Evolutionary conservation across 2,113 vertebrate species (phyloP), one percentile per base, ranked within the genome.

Genomic region (Podilymbus podiceps): DNA sequence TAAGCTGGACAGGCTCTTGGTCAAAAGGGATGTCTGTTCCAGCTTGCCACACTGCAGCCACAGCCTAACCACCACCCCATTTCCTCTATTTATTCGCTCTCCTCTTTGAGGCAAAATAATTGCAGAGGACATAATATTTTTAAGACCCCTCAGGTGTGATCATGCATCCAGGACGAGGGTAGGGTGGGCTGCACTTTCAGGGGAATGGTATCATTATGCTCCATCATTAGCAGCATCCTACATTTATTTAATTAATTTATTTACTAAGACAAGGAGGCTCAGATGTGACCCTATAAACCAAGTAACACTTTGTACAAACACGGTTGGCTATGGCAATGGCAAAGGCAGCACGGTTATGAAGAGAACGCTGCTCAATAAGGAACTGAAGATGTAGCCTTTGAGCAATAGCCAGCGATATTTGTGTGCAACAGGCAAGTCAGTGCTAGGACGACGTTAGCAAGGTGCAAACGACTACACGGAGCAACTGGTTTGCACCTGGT

Each of bases 391-490:
- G 16, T 7, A 18, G 16, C 8, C 44, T 52, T 66, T 25, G 71
- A 82, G 63, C 38, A 74, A 38, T 40, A 79, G 38, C 9, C 58
- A 60, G 52, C 0, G 9, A 35, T 27, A 5, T 20, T 42, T 11
- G 3, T 2, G 20, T 1, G 9, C n/a, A 30, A 60, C 31, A 30
- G 4, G 18, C 1, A 2, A 62, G 42, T 13, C 23, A 5, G 64
- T 1, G 20, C 52, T 6, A 9, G 52, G 85, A 42, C 50, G 46
- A 38, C 2, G 3, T 35, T 35, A 69, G 62, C 2, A 6, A 82
- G 31, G 55, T 40, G 53, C 24, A 78, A 42, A 63, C 11, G 9
- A 28, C 44, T 77, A 12, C 25, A 31, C 5, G 16, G 71, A 73
- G 53, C 38, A 49, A 59, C 44, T 35, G 6, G 21, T 74, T 87